Base-by-base conservation (phyloP, 23 tunicate species). In the Oikopleura dioica region DNA sequence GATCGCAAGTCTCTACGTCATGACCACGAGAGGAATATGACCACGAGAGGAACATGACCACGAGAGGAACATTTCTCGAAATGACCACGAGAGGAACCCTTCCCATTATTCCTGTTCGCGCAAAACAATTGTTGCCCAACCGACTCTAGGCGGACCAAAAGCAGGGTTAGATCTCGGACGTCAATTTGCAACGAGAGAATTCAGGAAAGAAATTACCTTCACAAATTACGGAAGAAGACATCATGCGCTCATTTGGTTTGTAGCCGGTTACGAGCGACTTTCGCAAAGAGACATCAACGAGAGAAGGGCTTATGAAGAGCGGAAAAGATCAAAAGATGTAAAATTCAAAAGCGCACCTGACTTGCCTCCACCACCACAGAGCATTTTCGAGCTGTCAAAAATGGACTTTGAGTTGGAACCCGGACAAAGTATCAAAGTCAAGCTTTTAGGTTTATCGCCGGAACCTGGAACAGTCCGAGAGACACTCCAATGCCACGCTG, bases 221-320 rank as follows among this genome's bases (percentile, higher is more conserved):
- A 85, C 80, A 58, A 91, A 91, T 82, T 35, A 55, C 1, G 97
- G 97, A 4, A 68, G 97, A 35, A 77, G 97, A 4, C 87, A 82
- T 58, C 97, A 91, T 36, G 80, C 87, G 0, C 63, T 91, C 44
- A 82, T 82, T 1, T 91, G 97, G 97, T 50, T 83, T 79, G 82
- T 85, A 33, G 92, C 85, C 5, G 94, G 97, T 23, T 85, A 76
- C 36, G 75, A 63, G 35, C 83, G 81, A 77, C 84, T 44, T 9
- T 44, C 55, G 9, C 55, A 44, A 16, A 44, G 55, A 44, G 16
- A 9, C 16, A 9, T 44, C 16, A 44, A 44, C 55, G 55, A 44
- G 16, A 44, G 16, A 44, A 9, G 55, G 16, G 16, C 16, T 9
- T 9, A 9, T 9, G 55, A 44, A 44, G 16, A 16, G 9, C 16